phyloP scores from a whole-genome alignment of 2,888 invertebrate genomes.

The Mycalesis mineus region DNA sequence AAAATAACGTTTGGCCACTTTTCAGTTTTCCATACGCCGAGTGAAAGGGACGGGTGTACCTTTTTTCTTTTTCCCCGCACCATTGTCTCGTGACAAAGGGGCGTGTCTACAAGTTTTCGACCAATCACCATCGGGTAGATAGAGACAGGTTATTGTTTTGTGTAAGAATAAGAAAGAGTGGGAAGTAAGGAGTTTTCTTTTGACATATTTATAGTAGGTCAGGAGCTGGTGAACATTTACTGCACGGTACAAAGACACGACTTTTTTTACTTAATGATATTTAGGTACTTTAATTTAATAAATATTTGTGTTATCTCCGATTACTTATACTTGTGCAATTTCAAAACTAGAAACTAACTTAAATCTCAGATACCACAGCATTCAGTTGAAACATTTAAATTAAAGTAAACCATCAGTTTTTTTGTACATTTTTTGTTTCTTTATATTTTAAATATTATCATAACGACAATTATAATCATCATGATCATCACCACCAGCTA shows the following conservation, averaged over 20 bases:
- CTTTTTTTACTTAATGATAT: too few species aligned
- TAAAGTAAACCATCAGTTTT: too few species aligned
- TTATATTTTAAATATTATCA: too few species aligned
- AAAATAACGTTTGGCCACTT: conserved; percentile 40
- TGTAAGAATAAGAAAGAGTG: conserved; percentile 36
- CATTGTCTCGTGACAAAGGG: conserved; percentile 51
- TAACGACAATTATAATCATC: too few species aligned
- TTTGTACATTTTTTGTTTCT: too few species aligned
- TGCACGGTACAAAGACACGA: neutral
- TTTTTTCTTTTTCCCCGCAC: conserved; percentile 32
- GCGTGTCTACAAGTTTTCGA: conserved; percentile 51
- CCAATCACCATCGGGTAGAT: conserved; percentile 45
- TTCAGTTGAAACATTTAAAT: too few species aligned
- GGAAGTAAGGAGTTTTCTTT: conserved; percentile 34
- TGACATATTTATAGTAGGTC: conserved; percentile 39
- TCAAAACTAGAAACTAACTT: too few species aligned
- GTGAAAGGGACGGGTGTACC: conserved; percentile 31
- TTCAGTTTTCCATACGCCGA: conserved; percentile 8
- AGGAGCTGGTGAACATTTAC: neutral
- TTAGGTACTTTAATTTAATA: too few species aligned
- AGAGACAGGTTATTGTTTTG: conserved; percentile 36
- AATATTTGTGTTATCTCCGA: too few species aligned
- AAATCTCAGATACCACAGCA: too few species aligned
- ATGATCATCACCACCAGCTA: too few species aligned
- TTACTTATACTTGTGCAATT: too few species aligned